Base-by-base conservation (phyloP, 2,113 vertebrate species). In the Ceyx margarethae region DNA sequence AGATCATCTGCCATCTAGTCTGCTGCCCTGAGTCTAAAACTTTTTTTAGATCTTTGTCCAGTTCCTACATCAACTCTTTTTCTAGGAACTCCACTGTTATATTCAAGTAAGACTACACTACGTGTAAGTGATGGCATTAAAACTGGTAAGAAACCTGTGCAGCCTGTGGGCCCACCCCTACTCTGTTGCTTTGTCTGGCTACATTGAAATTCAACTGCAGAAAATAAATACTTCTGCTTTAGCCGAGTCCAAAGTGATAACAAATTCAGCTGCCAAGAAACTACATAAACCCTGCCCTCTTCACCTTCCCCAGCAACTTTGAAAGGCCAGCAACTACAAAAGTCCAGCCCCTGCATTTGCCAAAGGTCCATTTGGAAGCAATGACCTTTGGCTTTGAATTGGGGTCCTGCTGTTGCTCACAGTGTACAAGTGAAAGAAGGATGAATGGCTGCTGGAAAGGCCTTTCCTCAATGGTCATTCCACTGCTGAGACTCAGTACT, bases 201-300 rank as follows among this genome's bases (percentile, higher is more conserved):
- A 48, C 15, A 61, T 85, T 78, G 77, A 91, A 91, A 83, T 54
- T 57, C 23, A 92, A 42, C 37, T 94, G 50, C 69, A 69, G 62
- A 53, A 78, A 93, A 85, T 67, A 95, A 77, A 92, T 81, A 64
- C 7, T 25, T 94, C 79, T 87, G 26, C 18, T 89, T 42, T 84
- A 64, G 28, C 33, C 77, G 66, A 92, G 28, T 78, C 73, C 42
- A 78, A 71, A 90, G 42, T 43, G 67, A 64, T 40, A 94, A 93
- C 43, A 93, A 87, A 93, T 87, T 43, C 16, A 96, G 6, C 43
- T 56, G 64, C 26, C 19, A 75, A 93, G 71, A 84, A 93, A 78
- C 48, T 85, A 50, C 28, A 48, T 73, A 67, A 67, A 91, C 21
- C 8, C 5, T 60, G 17, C 13, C 93, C 13, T 76, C 62, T 95